These are phyloP conservation scores for Linurgus olivaceus DNA, from an alignment of 2,797 vertebrate species.

Conservation along the genomic window DNA sequence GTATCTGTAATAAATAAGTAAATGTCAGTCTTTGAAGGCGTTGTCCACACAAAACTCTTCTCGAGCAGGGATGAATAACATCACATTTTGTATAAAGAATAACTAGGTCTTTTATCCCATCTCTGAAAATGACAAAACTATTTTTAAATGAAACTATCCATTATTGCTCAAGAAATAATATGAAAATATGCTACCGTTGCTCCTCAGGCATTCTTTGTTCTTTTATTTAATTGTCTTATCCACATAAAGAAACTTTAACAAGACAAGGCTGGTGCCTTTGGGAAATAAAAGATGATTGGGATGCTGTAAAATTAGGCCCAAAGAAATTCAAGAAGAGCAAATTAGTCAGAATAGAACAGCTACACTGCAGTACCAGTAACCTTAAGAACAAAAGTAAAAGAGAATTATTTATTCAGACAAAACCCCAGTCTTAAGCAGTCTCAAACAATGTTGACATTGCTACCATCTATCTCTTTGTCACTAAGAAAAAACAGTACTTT, in stretches of 20 bases:
- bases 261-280: neutral
- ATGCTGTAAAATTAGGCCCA: neutral
- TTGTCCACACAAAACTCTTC: neutral
- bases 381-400: slow-evolving; percentile 58
- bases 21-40: neutral
- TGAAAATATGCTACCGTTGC: neutral
- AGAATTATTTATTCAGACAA: slow-evolving; percentile 61
- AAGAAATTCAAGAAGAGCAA: neutral
- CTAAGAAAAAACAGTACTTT: slow-evolving; percentile 27
- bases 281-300: slow-evolving; percentile 5
- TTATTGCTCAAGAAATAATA: neutral
- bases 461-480: slow-evolving; percentile 25
- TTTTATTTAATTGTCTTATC: slow-evolving; percentile 7
- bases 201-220: slow-evolving; percentile 9
- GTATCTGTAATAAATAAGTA: neutral
- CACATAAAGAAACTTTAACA: slow-evolving; percentile 8
- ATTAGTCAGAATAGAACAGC: slow-evolving; percentile 3
- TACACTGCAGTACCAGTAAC: slow-evolving; percentile 46
- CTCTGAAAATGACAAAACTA: neutral
- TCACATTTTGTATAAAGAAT: neutral
- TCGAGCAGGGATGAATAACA: neutral
- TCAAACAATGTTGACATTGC: slow-evolving; percentile 51
- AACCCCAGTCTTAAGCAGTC: slow-evolving; percentile 16
- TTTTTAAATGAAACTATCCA: neutral
- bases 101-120: neutral